phyloP scores from a whole-genome alignment of 2,888 invertebrate genomes.

The Xestobium rufovillosum region DNA sequence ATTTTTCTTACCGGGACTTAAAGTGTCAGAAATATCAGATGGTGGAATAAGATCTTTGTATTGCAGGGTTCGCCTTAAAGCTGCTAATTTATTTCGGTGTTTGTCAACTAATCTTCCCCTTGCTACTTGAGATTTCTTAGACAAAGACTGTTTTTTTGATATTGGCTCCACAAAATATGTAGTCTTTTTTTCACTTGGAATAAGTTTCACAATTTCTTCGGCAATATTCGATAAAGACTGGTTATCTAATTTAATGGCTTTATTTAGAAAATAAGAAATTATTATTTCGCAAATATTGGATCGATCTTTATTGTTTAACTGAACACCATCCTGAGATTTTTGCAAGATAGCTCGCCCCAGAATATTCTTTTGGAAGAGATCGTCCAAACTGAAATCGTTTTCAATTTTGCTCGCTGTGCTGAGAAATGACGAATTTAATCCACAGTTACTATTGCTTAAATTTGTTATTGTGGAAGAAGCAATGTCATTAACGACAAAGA shows the following conservation, averaged over 20 bases:
- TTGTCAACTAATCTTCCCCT: conserved; percentile 9
- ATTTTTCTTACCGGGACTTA: too few relatives aligned
- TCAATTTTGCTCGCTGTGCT: not conserved
- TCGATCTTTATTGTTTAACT: conserved; percentile 5
- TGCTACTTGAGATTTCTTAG: conserved; percentile 8
- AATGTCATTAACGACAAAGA: too few relatives aligned
- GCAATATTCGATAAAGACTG: conserved; percentile 6
- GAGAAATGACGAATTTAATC: conserved; percentile 4
- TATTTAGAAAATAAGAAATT: conserved; percentile 5
- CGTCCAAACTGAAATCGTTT: conserved; percentile 4
- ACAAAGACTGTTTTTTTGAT: not conserved
- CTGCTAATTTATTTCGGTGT: conserved; percentile 10
- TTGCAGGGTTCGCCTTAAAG: too few relatives aligned
- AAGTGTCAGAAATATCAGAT: too few relatives aligned
- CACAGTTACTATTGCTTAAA: conserved; percentile 6
- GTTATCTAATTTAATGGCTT: conserved; percentile 4
- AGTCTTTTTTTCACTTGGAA: conserved; percentile 6
- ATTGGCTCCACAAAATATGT: conserved; percentile 6
- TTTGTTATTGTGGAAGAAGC: conserved; percentile 7
- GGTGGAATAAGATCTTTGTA: not conserved
- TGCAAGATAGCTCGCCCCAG: conserved; percentile 7
- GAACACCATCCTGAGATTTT: conserved; percentile 3
- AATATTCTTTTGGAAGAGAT: not conserved
- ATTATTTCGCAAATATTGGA: conserved; percentile 9
- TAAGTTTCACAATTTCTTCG: conserved; percentile 6